A percentile compares a stretch with the other conserved stretches of the same genome.
These are phyloP conservation scores for Xyliphius kryptos DNA, from an alignment of 2,113 vertebrate species.

Conservation along the genomic window DNA sequence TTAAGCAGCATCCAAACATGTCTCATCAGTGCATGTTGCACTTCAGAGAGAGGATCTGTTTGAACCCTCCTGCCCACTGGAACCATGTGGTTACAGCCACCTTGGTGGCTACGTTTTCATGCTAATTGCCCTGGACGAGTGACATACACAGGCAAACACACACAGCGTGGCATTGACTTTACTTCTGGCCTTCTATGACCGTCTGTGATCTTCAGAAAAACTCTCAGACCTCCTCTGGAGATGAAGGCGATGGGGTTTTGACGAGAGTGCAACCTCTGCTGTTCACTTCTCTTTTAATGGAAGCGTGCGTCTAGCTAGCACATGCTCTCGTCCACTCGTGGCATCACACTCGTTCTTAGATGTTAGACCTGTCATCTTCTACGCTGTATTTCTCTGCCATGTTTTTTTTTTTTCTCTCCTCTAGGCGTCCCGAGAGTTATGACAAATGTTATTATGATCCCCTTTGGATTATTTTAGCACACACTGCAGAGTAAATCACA, in stretches of 20 bases:
- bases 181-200: slow-evolving; percentile 54
- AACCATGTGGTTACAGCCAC: slow-evolving; percentile 57
- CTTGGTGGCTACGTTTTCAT: slow-evolving; percentile 61
- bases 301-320: slow-evolving; percentile 7
- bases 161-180: slow-evolving; percentile 42
- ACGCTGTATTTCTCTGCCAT: no score
- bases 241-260: slow-evolving; percentile 56
- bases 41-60: slow-evolving; percentile 60
- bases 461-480: slow-evolving; percentile 74
- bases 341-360: no score
- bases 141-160: slow-evolving; percentile 37
- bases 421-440: slow-evolving; percentile 63
- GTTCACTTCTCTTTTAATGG: slow-evolving; percentile 10
- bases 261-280: slow-evolving; percentile 43
- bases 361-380: no score
- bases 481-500: slow-evolving; percentile 65
- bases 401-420: no score
- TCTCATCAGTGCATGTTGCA: slow-evolving; percentile 45
- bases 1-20: slow-evolving; percentile 62
- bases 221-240: slow-evolving; percentile 60
- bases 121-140: slow-evolving; percentile 57
- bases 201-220: slow-evolving; percentile 54
- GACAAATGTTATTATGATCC: slow-evolving; percentile 64
- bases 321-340: slow-evolving; percentile 6
- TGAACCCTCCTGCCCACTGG: slow-evolving; percentile 62